Evolutionary conservation across 2,888 invertebrate species (phyloP).

Genomic region (Serrognathus titanus): DNA sequence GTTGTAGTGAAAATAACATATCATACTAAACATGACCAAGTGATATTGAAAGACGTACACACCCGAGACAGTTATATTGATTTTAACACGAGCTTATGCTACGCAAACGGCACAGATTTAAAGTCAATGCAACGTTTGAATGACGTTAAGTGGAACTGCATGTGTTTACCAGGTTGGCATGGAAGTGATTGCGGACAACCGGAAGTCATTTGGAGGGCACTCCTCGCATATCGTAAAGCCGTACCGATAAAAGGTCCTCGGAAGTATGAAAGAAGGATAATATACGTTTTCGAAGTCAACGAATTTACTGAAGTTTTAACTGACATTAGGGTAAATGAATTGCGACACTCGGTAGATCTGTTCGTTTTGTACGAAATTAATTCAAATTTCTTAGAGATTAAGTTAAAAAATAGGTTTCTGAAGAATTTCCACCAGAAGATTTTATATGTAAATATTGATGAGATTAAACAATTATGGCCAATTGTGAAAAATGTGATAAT

Average conservation of each 20-base stretch:
- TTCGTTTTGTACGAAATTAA: conserved; percentile 58
- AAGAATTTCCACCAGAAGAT: conserved; percentile 53
- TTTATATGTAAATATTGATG: conserved; percentile 46
- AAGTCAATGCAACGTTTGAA: conserved; percentile 41
- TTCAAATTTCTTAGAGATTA: conserved; percentile 46
- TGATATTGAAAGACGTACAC: conserved; percentile 31
- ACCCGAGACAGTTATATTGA: conserved; percentile 39
- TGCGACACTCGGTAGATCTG: conserved; percentile 60
- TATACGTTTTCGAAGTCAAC: conserved; percentile 56
- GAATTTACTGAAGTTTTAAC: conserved; percentile 55
- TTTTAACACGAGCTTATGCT: conserved; percentile 48
- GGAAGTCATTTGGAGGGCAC: conserved; percentile 63
- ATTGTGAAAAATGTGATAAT: conserved; percentile 44
- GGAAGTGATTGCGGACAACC: conserved; percentile 64
- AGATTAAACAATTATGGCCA: conserved; percentile 47
- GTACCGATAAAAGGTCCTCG: conserved; percentile 48
- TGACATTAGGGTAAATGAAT: conserved; percentile 60
- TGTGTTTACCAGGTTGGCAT: conserved; percentile 62
- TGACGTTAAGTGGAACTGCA: conserved; percentile 50
- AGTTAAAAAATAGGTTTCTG: conserved; percentile 51
- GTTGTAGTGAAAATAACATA: conserved; percentile 32
- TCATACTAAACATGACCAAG: conserved; percentile 35
- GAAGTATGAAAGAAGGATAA: conserved; percentile 51
- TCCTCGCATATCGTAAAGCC: conserved; percentile 56
- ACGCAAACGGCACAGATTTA: conserved; percentile 46